A percentile compares a stretch with the other conserved stretches of the same genome.
These are phyloP conservation scores for Acronicta psi DNA, from an alignment of 2,888 invertebrate species.

Conservation along the genomic window DNA sequence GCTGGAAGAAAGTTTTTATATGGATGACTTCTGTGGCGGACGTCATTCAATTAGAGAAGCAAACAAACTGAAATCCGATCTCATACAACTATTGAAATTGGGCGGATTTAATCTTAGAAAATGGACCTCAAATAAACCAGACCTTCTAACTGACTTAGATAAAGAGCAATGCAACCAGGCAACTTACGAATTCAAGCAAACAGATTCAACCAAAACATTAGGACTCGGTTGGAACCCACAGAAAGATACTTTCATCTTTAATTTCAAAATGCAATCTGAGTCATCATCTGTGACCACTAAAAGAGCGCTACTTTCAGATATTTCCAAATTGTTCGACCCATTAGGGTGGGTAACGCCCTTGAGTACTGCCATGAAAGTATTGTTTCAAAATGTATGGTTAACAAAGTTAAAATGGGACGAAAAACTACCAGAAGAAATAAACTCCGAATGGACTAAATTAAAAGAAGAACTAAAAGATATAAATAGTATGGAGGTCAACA, in stretches of 20 bases:
- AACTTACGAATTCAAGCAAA: constrained; percentile 15
- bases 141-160: neutral
- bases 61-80: neutral
- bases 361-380: constrained; percentile 3
- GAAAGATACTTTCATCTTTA: constrained; percentile 9
- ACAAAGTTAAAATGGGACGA: constrained; percentile 8
- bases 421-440: neutral
- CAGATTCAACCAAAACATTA: constrained; percentile 11
- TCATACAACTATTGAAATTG: neutral
- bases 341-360: constrained; percentile 9
- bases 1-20: constrained; percentile 5
- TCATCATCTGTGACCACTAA: too few relatives aligned
- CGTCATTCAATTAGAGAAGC: neutral
- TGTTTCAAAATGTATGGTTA: constrained; percentile 12
- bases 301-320: constrained; percentile 7
- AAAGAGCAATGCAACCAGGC: neutral
- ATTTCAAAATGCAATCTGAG: neutral
- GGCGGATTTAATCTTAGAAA: constrained; percentile 19
- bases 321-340: neutral
- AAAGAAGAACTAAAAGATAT: too few relatives aligned
- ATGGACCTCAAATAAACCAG: constrained; percentile 8
- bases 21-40: constrained; percentile 5
- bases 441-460: neutral
- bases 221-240: constrained; percentile 16
- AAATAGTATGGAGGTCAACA: too few relatives aligned